phyloP scores from a whole-genome alignment of 2,888 invertebrate species.

The Archips xylosteana region DNA sequence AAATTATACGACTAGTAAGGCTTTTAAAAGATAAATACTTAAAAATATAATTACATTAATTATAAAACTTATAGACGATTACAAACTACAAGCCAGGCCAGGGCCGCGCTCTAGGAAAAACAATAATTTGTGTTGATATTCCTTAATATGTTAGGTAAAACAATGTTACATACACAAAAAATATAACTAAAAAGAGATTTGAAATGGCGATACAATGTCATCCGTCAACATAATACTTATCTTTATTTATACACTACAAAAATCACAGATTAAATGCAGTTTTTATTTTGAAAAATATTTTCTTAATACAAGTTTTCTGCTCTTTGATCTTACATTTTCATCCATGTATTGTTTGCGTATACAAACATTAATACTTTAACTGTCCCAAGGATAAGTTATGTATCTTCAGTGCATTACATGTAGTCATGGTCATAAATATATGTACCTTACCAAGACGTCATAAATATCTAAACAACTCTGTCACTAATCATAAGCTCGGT shows the following conservation, averaged over 20 bases:
- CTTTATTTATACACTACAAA: neutral
- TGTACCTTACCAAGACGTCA: too few species aligned
- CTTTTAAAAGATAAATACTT: neutral
- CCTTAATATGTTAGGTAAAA: neutral
- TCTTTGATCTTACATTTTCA: too few species aligned
- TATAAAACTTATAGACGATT: neutral
- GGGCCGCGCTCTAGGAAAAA: neutral
- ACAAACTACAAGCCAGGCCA: neutral
- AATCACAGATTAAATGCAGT: neutral
- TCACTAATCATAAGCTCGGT: too few species aligned
- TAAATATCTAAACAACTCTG: too few species aligned
- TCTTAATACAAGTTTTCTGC: too few species aligned
- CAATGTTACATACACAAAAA: neutral
- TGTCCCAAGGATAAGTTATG: too few species aligned
- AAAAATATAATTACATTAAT: neutral
- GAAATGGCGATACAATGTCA: slow-evolving; percentile 9
- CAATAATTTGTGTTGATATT: neutral
- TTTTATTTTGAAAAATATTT: too few species aligned
- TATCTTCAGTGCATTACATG: too few species aligned
- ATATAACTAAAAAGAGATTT: slow-evolving; percentile 5
- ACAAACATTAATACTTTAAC: too few species aligned
- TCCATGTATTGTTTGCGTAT: too few species aligned
- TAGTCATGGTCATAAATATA: too few species aligned
- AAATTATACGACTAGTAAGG: neutral
- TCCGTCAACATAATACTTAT: neutral